Conservation (phyloP, 2,888 invertebrate genomes). For the Euclidia mi region DNA sequence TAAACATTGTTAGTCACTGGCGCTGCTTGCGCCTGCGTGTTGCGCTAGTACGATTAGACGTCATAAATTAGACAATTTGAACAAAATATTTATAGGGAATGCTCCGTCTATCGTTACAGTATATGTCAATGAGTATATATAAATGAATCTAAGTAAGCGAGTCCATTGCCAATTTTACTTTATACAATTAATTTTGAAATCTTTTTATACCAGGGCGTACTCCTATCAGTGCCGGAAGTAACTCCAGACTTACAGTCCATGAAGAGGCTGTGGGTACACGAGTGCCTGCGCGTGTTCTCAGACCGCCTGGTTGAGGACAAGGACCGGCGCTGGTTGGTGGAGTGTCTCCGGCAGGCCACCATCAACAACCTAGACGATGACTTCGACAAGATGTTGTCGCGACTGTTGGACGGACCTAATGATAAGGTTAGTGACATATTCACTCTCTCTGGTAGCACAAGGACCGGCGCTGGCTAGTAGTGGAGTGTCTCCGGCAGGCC, state of each 20-base stretch:
- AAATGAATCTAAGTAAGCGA: no score
- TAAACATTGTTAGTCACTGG: no score
- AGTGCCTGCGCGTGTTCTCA: slow-evolving; percentile 97
- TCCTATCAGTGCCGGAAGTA: slow-evolving; percentile 97
- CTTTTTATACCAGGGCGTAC: slow-evolving; percentile 92
- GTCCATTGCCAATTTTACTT: no score
- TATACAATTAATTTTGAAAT: slow-evolving; percentile 1
- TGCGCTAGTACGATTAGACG: no score
- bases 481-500: no score
- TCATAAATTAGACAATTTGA: no score
- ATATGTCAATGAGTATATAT: no score
- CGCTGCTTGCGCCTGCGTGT: no score
- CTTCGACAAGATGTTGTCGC: slow-evolving; percentile 92
- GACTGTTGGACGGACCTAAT: slow-evolving; percentile 82
- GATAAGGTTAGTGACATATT: slow-evolving; percentile 65
- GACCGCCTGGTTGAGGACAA: slow-evolving; percentile 96
- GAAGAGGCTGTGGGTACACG: slow-evolving; percentile 98
- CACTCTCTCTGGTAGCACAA: no score
- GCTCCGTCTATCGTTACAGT: no score
- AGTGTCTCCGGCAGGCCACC: slow-evolving; percentile 91
- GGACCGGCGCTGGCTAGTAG: no score
- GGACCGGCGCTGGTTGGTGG: slow-evolving; percentile 95
- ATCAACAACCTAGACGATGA: slow-evolving; percentile 90
- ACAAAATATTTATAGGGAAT: no score
- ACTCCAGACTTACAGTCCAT: slow-evolving; percentile 95